Conservation (phyloP, 2,797 vertebrate species). For the Acipenser transmontanus region DNA sequence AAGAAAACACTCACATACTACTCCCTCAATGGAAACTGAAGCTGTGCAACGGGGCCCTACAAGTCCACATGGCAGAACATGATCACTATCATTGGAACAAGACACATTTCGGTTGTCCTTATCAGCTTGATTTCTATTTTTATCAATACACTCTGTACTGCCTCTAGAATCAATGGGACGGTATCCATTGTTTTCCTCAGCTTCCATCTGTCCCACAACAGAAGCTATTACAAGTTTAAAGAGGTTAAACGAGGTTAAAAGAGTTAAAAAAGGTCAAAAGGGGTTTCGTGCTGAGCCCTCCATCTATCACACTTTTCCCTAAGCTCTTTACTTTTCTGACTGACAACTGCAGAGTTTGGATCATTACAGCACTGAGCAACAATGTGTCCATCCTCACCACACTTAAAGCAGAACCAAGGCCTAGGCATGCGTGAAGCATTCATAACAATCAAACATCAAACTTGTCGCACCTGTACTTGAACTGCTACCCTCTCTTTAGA, state of each 20-base stretch:
- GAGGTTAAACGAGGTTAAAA: no score
- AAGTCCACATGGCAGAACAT: neutral
- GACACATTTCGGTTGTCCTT: neutral
- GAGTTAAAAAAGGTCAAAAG: neutral
- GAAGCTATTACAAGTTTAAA: neutral
- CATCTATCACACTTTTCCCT: neutral
- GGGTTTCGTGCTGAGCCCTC: neutral
- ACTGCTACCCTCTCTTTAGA: neutral
- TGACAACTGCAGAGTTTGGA: neutral
- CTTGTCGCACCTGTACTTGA: neutral
- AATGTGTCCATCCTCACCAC: slow-evolving; percentile 4
- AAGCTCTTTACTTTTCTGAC: neutral
- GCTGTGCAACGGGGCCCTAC: neutral
- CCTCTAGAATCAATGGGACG: neutral
- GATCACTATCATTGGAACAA: no score
- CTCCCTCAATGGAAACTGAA: neutral
- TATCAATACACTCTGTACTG: neutral
- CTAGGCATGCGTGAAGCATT: neutral
- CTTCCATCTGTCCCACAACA: neutral
- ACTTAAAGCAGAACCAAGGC: slow-evolving; percentile 3
- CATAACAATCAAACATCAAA: neutral
- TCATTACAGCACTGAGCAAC: neutral
- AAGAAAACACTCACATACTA: neutral
- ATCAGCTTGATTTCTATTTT: neutral
- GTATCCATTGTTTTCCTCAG: neutral